phyloP scores from a whole-genome alignment of 2,797 vertebrate genomes.

The Valencia hispanica region DNA sequence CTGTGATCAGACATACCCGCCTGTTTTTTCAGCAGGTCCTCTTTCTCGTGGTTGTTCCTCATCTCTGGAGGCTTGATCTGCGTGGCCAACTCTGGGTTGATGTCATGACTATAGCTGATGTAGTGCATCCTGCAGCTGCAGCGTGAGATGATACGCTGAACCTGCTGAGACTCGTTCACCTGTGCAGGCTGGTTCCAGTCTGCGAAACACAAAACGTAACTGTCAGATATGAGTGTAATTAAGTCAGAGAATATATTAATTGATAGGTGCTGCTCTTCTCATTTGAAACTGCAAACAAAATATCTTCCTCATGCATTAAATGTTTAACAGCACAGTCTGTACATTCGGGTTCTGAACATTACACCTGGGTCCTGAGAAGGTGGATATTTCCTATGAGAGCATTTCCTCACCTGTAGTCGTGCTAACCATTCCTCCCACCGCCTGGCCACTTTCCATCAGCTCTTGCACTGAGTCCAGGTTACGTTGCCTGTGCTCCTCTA shows the following conservation, averaged over 20 bases:
- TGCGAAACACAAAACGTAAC: slow-evolving; percentile 45
- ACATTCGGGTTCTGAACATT: background rate
- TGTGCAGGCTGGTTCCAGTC: slow-evolving; percentile 97
- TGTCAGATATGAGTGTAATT: background rate
- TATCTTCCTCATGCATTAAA: too few relatives aligned
- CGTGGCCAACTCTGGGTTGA: slow-evolving; percentile 93
- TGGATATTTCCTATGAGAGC: background rate
- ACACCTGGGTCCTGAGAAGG: background rate
- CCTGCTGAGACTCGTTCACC: slow-evolving; percentile 93
- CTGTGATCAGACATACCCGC: slow-evolving; percentile 82
- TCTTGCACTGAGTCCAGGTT: slow-evolving; percentile 95
- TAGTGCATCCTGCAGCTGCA: slow-evolving; percentile 99
- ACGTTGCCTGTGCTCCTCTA: slow-evolving; percentile 95
- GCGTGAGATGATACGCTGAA: slow-evolving; percentile 97
- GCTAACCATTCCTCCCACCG: slow-evolving; percentile 98
- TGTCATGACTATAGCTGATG: slow-evolving; percentile 98
- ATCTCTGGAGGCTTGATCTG: slow-evolving; percentile 96
- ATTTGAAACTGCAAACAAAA: background rate
- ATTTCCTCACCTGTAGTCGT: slow-evolving; percentile 90
- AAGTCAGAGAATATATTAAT: background rate
- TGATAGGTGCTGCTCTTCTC: background rate
- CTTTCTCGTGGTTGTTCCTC: slow-evolving; percentile 90
- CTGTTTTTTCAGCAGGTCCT: slow-evolving; percentile 96
- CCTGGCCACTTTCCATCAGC: slow-evolving; percentile 98
- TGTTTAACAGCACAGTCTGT: background rate